phyloP scores from a whole-genome alignment of 2,113 vertebrate species.

The Centrocercus urophasianus region DNA sequence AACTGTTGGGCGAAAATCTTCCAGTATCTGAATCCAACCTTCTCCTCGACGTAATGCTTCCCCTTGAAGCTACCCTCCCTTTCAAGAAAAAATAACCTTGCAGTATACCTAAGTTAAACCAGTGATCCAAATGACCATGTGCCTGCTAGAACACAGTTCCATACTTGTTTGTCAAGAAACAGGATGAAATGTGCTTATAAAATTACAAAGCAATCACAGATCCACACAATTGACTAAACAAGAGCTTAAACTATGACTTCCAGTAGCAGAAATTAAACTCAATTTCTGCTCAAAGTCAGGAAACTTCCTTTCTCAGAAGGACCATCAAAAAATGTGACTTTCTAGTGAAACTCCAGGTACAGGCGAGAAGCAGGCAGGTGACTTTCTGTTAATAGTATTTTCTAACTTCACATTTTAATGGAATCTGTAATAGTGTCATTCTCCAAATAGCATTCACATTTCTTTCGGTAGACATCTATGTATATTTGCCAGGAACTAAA shows the following conservation, averaged over 20 bases:
- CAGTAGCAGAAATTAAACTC: neutral
- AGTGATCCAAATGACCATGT: accelerated
- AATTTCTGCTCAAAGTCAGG: neutral
- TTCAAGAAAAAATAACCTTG: neutral
- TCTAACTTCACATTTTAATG: neutral
- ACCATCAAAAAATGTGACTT: neutral
- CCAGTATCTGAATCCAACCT: neutral
- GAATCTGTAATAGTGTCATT: neutral
- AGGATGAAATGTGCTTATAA: neutral
- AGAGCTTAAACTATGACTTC: neutral
- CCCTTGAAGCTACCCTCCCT: accelerated
- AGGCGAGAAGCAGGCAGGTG: neutral
- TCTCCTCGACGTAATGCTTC: neutral
- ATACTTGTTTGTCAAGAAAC: neutral
- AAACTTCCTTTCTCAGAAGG: neutral
- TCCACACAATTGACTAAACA: neutral
- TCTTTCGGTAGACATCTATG: too few species aligned
- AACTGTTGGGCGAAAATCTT: neutral
- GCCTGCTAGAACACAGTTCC: neutral
- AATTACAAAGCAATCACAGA: neutral
- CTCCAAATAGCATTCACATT: neutral
- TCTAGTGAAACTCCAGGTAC: neutral
- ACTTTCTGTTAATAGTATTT: neutral
- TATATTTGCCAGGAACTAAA: neutral
- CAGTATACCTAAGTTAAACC: neutral